Conservation (phyloP, 2,888 invertebrate species). For the Gibbula magus region DNA sequence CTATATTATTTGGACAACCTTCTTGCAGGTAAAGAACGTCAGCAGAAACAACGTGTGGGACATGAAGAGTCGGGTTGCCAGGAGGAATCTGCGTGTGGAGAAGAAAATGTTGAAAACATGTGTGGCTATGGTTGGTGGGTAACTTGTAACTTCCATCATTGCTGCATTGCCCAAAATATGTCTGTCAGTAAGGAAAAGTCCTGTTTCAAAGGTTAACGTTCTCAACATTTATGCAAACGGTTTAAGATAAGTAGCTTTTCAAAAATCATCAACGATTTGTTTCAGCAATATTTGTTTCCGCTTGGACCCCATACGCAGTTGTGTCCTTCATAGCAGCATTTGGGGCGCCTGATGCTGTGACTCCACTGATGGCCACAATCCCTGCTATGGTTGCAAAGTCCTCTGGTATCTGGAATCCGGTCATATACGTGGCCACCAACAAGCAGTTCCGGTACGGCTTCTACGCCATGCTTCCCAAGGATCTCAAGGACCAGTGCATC, state of each 20-base stretch:
- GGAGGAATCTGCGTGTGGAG: constrained; percentile 47
- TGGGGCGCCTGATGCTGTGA: constrained; percentile 45
- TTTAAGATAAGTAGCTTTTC: too few relatives aligned
- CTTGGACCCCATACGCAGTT: constrained; percentile 67
- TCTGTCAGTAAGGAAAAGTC: too few relatives aligned
- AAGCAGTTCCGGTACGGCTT: constrained; percentile 56
- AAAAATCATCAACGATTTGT: neutral
- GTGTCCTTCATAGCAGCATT: constrained; percentile 61
- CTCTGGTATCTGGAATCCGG: constrained; percentile 61
- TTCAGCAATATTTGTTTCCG: constrained; percentile 54
- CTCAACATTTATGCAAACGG: too few relatives aligned
- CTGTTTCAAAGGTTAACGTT: too few relatives aligned
- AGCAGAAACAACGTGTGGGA: constrained; percentile 55
- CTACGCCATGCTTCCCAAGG: constrained; percentile 44
- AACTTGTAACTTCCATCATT: neutral
- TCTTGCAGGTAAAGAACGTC: constrained; percentile 47
- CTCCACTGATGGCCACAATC: constrained; percentile 46
- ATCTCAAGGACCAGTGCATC: constrained; percentile 27
- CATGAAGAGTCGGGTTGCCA: constrained; percentile 57
- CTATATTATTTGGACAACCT: too few relatives aligned
- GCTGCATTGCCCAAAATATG: too few relatives aligned
- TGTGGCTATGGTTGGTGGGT: constrained; percentile 43
- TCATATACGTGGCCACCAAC: constrained; percentile 67
- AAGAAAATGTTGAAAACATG: constrained; percentile 47
- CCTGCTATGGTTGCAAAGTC: constrained; percentile 63